phyloP scores from a whole-genome alignment of 2,113 vertebrate genomes.

The Sinocyclocheilus anophthalmus region DNA sequence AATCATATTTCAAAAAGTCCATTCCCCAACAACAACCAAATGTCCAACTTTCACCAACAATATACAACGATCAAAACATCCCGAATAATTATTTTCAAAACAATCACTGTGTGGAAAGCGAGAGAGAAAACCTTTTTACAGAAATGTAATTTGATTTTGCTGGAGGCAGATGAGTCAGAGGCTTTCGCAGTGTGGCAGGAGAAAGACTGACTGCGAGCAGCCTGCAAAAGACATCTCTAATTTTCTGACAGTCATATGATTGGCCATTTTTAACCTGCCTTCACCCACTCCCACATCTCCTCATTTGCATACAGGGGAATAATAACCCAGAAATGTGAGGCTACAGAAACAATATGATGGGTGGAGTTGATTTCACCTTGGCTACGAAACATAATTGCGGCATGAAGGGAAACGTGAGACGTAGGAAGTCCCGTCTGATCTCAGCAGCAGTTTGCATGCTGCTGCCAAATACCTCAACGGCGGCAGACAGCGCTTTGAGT shows the following conservation, averaged over 20 bases:
- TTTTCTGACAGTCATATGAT: slow-evolving; percentile 29
- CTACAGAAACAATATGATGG: slow-evolving; percentile 4
- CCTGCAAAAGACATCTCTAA: slow-evolving; percentile 3
- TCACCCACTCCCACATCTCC: not conserved
- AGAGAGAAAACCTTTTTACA: slow-evolving; percentile 21
- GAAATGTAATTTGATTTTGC: slow-evolving; percentile 37
- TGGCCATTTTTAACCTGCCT: slow-evolving; percentile 4
- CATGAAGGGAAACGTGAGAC: slow-evolving; percentile 2
- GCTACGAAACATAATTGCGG: slow-evolving; percentile 7
- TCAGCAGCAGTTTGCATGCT: slow-evolving; percentile 2
- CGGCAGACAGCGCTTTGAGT: slow-evolving; percentile 17
- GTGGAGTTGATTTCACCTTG: slow-evolving; percentile 27
- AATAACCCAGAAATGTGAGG: not conserved
- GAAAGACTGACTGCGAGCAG: slow-evolving; percentile 22
- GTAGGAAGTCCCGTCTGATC: not conserved
- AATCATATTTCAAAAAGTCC: slow-evolving; percentile 37
- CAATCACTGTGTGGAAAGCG: slow-evolving; percentile 1
- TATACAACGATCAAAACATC: slow-evolving; percentile 44
- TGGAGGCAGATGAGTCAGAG: slow-evolving; percentile 37
- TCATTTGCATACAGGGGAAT: slow-evolving; percentile 31
- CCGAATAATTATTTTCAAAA: slow-evolving; percentile 47
- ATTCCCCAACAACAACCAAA: slow-evolving; percentile 29
- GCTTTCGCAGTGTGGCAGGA: not conserved
- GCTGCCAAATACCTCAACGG: slow-evolving; percentile 29
- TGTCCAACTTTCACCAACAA: slow-evolving; percentile 33